phyloP scores from a whole-genome alignment of 2,113 vertebrate genomes.

The Gadus macrocephalus region DNA sequence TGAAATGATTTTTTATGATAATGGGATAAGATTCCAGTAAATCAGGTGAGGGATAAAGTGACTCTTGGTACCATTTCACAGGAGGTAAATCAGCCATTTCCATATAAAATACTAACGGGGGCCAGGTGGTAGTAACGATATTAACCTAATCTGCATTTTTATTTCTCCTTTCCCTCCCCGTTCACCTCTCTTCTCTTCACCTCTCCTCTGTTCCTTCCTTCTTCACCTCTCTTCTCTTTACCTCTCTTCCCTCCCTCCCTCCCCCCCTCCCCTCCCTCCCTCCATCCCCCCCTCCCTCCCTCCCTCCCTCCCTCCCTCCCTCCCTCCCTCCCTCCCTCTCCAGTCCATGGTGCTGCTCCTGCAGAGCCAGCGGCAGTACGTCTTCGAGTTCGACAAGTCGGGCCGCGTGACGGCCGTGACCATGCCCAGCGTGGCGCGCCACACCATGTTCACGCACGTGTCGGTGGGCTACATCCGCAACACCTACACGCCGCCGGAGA shows the following conservation, averaged over 20 bases:
- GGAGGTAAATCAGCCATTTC: slow-evolving; percentile 43
- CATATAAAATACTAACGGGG: background rate
- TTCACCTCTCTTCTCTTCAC: slow-evolving; percentile 45
- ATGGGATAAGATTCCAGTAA: slow-evolving; percentile 41
- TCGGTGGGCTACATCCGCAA: slow-evolving; percentile 96
- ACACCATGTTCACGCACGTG: slow-evolving; percentile 96
- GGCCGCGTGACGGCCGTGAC: slow-evolving; percentile 91
- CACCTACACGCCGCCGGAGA: slow-evolving; percentile 94
- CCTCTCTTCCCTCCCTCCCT: slow-evolving; percentile 34
- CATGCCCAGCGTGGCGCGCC: slow-evolving; percentile 96
- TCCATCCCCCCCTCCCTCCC: too few species aligned
- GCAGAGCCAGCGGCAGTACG: slow-evolving; percentile 94
- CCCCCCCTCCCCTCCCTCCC: too few species aligned
- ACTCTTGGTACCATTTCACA: slow-evolving; percentile 43
- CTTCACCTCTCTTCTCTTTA: slow-evolving; percentile 30
- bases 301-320: too few species aligned
- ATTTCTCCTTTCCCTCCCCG: background rate
- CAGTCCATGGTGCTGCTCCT: slow-evolving; percentile 97
- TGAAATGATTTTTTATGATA: slow-evolving; percentile 50
- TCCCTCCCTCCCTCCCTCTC: slow-evolving; percentile 42
- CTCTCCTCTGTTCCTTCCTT: too few species aligned
- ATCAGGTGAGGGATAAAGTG: slow-evolving; percentile 38
- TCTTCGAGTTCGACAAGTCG: slow-evolving; percentile 93
- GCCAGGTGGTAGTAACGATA: slow-evolving; percentile 23
- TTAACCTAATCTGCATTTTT: slow-evolving; percentile 38